These are phyloP conservation scores for Catocala nupta DNA, from an alignment of 2,888 invertebrate species.

Conservation along the genomic window DNA sequence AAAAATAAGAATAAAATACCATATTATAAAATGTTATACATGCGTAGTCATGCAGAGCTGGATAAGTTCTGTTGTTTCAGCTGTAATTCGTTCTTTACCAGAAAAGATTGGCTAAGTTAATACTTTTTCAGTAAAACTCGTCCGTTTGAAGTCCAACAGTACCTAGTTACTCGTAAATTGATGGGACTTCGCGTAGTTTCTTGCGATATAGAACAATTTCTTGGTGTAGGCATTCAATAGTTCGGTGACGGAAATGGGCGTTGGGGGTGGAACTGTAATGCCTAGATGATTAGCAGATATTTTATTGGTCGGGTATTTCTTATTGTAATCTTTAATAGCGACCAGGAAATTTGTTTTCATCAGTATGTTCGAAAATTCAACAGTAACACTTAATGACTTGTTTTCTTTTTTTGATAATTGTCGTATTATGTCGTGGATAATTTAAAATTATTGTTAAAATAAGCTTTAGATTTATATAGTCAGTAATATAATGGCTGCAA, in stretches of 20 bases:
- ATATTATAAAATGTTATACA: conserved; percentile 1
- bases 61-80: neutral
- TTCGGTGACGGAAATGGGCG: conserved; percentile 3
- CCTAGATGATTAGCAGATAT: neutral
- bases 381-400: neutral
- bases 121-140: conserved; percentile 6
- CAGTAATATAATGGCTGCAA: no score
- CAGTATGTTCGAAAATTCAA: conserved; percentile 5
- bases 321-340: conserved; percentile 1
- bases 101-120: neutral
- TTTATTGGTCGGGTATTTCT: neutral
- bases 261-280: neutral
- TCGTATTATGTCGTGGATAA: conserved; percentile 5
- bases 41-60: conserved; percentile 5
- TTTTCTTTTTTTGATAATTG: conserved; percentile 5
- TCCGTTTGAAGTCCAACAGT: conserved; percentile 13
- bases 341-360: conserved; percentile 1
- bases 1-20: no score
- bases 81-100: conserved; percentile 7
- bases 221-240: conserved; percentile 1
- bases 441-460: no score
- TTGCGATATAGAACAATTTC: conserved; percentile 3
- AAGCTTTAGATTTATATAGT: no score
- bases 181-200: conserved; percentile 3
- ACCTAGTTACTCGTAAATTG: neutral